Evolutionary conservation across 2,113 vertebrate genomes (phyloP), one percentile per base, ranked within the genome.

Genomic region (Gymnogyps californianus): DNA sequence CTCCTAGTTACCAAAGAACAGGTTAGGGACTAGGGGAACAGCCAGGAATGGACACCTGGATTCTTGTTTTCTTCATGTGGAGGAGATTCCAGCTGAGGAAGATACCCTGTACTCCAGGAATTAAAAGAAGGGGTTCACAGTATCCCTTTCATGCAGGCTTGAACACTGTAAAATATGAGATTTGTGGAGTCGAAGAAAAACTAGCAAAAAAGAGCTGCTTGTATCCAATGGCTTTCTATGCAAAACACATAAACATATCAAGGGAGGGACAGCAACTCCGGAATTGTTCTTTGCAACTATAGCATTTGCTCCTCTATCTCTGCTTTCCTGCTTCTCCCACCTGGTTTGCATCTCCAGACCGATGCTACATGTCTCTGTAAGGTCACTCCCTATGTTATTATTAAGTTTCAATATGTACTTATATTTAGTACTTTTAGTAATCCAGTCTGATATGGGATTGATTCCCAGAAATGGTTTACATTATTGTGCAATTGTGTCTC

Each of bases 401-500:
- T 26, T 69, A 95, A 87, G 81, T 90, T 97, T 94, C 93, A 92
- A 32, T 46, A 77, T 54, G 46, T 62, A 62, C 62, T 92, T 85
- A 36, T 77, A 93, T 88, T 80, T 93, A 67, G 81, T 70, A 88
- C 62, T 74, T 62, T 72, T 61, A 88, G 66, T 74, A 93, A 96
- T 61, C 40, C 70, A 51, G 76, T 46, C 88, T 64, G 92, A 70
- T 88, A 71, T 0, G 24, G 85, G 76, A 90, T 1, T 47, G 83
- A 90, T 87, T 97, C 69, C 79, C 88, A 93, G 95, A 92, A 95
- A 88, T 16, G 17, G 80, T 64, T 61, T 95, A 55, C 47, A 31
- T 81, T 94, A 78, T 75, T 87, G 87, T 67, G 84, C 89, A 95
- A 71, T 28, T 72, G 54, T 89, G 61, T n/a, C 78, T 82, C 8